Evolutionary conservation across 2,797 vertebrate species (phyloP).

Genomic region (Salmo trutta): DNA sequence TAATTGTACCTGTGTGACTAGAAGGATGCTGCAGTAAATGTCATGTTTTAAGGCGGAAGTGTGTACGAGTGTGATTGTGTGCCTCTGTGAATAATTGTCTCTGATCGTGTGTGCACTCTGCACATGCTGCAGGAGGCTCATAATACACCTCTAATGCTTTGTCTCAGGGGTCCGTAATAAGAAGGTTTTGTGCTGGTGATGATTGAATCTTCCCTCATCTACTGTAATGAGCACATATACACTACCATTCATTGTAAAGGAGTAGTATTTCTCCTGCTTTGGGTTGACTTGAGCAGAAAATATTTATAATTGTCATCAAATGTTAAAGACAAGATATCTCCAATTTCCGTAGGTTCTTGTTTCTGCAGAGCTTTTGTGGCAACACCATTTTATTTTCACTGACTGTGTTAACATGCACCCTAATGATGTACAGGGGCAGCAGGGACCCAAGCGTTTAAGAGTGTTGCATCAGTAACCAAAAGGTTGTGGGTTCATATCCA

Average conservation of each 20-base stretch:
- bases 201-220: conserved; percentile 16
- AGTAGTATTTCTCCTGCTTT: conserved; percentile 1
- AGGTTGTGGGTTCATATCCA: too few species aligned
- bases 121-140: neutral
- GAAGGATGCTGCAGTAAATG: conserved; percentile 18
- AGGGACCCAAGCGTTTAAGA: too few species aligned
- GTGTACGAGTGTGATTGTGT: conserved; percentile 11
- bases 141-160: conserved; percentile 6
- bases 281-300: conserved; percentile 10
- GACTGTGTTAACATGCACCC: neutral
- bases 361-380: conserved; percentile 8
- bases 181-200: conserved; percentile 17
- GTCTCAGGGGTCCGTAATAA: conserved; percentile 16
- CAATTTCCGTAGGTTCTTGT: neutral
- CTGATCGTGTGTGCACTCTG: neutral
- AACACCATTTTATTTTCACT: conserved; percentile 40
- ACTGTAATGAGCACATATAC: conserved; percentile 16
- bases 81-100: conserved; percentile 7
- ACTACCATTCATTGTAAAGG: neutral
- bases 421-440: neutral
- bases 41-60: conserved; percentile 7
- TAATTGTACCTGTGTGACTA: conserved; percentile 27
- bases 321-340: neutral
- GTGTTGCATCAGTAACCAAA: too few species aligned
- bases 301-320: neutral